Percentiles rank a stretch among this genome's conserved stretches.
phyloP scores from a whole-genome alignment of 2,888 invertebrate genomes.

The Autographa pulchrina region DNA sequence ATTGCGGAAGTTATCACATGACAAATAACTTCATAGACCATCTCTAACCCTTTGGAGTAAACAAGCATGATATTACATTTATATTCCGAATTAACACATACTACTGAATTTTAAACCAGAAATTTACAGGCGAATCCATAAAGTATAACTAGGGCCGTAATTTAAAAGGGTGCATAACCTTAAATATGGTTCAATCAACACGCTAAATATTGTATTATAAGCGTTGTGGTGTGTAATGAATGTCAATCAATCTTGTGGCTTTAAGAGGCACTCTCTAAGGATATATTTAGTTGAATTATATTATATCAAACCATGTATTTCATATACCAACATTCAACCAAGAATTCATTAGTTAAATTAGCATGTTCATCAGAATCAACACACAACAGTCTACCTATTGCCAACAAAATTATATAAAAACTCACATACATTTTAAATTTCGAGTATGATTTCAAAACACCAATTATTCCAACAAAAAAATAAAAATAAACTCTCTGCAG shows the following conservation, averaged over 20 bases:
- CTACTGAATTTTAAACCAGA: background rate
- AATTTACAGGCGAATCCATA: background rate
- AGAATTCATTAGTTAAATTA: background rate
- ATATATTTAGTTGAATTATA: background rate
- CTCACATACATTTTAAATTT: too few species aligned
- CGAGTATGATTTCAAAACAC: too few species aligned
- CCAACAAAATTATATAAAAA: too few species aligned
- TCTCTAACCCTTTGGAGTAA: background rate
- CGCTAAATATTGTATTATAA: constrained; percentile 27
- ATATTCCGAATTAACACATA: background rate
- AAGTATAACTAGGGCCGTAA: background rate
- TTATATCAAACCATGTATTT: constrained; percentile 4
- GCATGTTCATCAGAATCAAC: background rate
- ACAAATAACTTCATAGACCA: background rate
- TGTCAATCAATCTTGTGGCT: background rate
- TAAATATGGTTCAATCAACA: constrained; percentile 34
- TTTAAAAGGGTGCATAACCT: constrained; percentile 31
- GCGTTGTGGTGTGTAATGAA: background rate
- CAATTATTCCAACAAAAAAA: too few species aligned
- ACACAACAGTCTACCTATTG: background rate
- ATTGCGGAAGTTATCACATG: background rate
- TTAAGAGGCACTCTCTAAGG: background rate
- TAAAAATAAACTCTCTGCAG: background rate
- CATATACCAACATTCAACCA: background rate
- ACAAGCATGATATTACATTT: background rate